A percentile compares a stretch with the other conserved stretches of the same genome.
phyloP scores from a whole-genome alignment of 2,797 vertebrate genomes.

The Takifugu rubripes region DNA sequence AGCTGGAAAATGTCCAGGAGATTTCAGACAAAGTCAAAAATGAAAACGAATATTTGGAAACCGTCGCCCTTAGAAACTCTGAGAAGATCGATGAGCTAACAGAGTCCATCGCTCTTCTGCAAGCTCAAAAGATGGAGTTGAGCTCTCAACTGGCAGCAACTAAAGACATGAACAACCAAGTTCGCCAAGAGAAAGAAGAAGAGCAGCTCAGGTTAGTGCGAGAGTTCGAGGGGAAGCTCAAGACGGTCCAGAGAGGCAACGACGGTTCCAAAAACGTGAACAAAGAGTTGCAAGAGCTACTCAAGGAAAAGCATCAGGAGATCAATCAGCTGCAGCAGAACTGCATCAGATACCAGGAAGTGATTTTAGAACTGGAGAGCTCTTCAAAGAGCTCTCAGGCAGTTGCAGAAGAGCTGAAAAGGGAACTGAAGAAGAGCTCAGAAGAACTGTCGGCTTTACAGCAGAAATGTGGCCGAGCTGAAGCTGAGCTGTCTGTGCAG shows the following conservation, averaged over 20 bases:
- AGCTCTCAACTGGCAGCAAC: conserved; percentile 71
- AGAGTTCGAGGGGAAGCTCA: conserved; percentile 84
- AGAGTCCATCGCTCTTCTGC: conserved; percentile 67
- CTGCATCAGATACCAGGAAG: conserved; percentile 85
- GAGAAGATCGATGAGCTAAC: conserved; percentile 80
- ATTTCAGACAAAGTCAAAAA: conserved; percentile 83
- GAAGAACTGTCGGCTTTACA: conserved; percentile 58
- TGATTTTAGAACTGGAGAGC: conserved; percentile 82
- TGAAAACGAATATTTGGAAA: conserved; percentile 86
- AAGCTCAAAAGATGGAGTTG: conserved; percentile 75
- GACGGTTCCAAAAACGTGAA: conserved; percentile 80
- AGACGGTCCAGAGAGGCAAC: conserved; percentile 77
- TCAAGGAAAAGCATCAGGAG: conserved; percentile 88
- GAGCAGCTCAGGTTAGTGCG: conserved; percentile 80
- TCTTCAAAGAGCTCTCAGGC: conserved; percentile 72
- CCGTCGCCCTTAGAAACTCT: conserved; percentile 78
- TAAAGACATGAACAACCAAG: conserved; percentile 65
- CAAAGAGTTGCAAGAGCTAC: conserved; percentile 84
- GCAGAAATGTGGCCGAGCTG: conserved; percentile 50
- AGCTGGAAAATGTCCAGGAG: conserved; percentile 85
- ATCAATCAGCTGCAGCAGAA: conserved; percentile 85
- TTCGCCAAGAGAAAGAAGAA: conserved; percentile 78
- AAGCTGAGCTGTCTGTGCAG: conserved; percentile 59
- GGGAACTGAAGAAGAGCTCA: conserved; percentile 63
- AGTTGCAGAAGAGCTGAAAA: conserved; percentile 61